Base-by-base conservation (phyloP, 2,888 invertebrate genomes). In the Patella depressa region DNA sequence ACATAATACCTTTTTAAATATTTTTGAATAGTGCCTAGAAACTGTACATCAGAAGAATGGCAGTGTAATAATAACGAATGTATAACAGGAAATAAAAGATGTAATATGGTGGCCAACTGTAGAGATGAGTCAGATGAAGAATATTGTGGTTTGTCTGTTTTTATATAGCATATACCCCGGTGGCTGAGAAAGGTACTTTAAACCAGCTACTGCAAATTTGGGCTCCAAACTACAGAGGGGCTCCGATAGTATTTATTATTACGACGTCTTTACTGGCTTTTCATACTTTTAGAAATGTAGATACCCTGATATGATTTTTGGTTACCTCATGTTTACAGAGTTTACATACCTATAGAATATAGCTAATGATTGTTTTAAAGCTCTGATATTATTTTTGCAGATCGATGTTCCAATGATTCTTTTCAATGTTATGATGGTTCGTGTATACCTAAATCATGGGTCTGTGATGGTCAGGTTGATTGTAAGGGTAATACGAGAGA, bases 341-440 rank as follows among this genome's bases (percentile, higher is more conserved):
- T 5, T 45, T 45, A 5, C 45, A 0, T 45, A 45, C 45, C 7
- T 9, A 5, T 9, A 45, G 45, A 45, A 45, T 4, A 5, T 9
- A 45, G 45, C 45, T 9, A 45, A 9, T 9, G 5, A 1, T 9
- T 45, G 1, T 45, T 45, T 45, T 45, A 45, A 45, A 45, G 9
- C 45, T 45, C 45, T 45, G 9, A 57, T 57, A 19, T 24, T 24
- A 11, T 65, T 65, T 24, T 19, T 55, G 15, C 53, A 74, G 74
- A 74, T 65, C 15, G 24, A 19, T 74, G 74, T 53, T 69, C 53
- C 3, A 17, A n/a, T 2, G 24, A 19, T 3, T 74, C 69, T 17
- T 74, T 74, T 65, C 74, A 74, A 53, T 74, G 74, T 53, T 74
- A 74, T 65, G 74, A 69, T 53, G 74, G 74, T 3, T 53, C 15